Base-by-base conservation (phyloP, 2,888 invertebrate genomes). In the Coelopa pilipes region DNA sequence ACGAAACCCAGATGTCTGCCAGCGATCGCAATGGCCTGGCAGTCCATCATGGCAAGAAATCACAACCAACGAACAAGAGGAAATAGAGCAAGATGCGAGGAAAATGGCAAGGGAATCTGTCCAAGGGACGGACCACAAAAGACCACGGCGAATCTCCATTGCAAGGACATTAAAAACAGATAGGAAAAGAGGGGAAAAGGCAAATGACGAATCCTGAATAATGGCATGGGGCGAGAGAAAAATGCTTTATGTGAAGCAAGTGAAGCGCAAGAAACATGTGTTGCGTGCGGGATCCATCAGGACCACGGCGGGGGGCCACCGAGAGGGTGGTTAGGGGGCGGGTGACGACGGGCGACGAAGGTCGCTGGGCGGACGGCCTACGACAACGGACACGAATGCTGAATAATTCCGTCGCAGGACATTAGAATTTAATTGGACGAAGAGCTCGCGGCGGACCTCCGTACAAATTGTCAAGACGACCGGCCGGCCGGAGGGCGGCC, bases 341-440 rank as follows among this genome's bases (percentile, higher is more conserved):
- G 10, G 10, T 5, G 53, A 15, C 4, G 53, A 53, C 13, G 53
- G 53, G 53, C 53, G n/a, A 15, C n/a, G 53, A 62, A 62, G 62
- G 62, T 24, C 60, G 24, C 19, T 12, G 1, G 15, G 60, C 60
- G 13, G 59, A 11, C 4, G 15, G 12, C 60, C 60, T 34, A 34
- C 11, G 24, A 24, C 62, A 59, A 59, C 10, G n/a, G n/a, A 53
- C 13, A 53, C 5, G n/a, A 53, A 21, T 19, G 11, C 21, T 5
- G 34, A 62, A 59, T 59, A 59, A 62, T 62, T 45, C n/a, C n/a
- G 12, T 62, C 1, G 34, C 24, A 12, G 34, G n/a, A 62, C 62
- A 62, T 62, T 34, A 45, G 24, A 24, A n/a, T 62, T 62, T 62
- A 62, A 62, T 62, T 45, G 62, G 24, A 13, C 21, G n/a, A 62